Evolutionary conservation across 2,113 vertebrate genomes (phyloP).

Genomic region (Columba janthina): DNA sequence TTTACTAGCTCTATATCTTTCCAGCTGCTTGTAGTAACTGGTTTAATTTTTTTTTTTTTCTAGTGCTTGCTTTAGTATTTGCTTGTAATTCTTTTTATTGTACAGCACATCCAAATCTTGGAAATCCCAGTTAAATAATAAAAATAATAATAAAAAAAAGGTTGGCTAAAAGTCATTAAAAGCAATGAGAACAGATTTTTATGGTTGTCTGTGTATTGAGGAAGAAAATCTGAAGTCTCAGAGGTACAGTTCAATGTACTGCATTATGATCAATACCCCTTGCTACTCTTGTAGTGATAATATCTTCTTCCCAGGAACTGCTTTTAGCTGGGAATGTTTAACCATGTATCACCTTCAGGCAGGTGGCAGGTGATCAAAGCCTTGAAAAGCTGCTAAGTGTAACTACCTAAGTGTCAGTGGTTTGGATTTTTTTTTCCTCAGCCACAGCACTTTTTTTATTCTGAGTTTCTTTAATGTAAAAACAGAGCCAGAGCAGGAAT

Average conservation of each 20-base stretch:
- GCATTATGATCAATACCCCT: not conserved
- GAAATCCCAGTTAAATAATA: not conserved
- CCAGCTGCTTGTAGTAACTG: not conserved
- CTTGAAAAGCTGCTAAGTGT: conserved; percentile 54
- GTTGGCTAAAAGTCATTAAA: not conserved
- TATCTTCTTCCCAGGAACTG: conserved; percentile 7
- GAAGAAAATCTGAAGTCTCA: conserved; percentile 1
- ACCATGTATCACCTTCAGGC: conserved; percentile 37
- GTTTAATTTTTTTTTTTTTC: not conserved
- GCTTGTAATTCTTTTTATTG: not conserved
- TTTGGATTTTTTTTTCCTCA: not conserved
- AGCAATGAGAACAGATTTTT: not conserved
- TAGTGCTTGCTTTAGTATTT: not conserved
- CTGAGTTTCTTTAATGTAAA: conserved; percentile 20
- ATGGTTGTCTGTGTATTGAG: not conserved
- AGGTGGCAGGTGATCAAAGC: conserved; percentile 51
- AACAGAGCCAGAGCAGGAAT: conserved; percentile 4
- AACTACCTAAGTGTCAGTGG: conserved; percentile 34
- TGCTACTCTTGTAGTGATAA: not conserved
- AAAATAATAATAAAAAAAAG: not conserved
- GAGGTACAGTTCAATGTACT: not conserved
- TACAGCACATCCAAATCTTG: not conserved
- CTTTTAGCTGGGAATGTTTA: conserved; percentile 39
- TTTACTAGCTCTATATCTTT: not conserved
- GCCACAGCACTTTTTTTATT: conserved; percentile 12